phyloP scores from a whole-genome alignment of 2,888 invertebrate species.

The Pachymerium ferrugineum region DNA sequence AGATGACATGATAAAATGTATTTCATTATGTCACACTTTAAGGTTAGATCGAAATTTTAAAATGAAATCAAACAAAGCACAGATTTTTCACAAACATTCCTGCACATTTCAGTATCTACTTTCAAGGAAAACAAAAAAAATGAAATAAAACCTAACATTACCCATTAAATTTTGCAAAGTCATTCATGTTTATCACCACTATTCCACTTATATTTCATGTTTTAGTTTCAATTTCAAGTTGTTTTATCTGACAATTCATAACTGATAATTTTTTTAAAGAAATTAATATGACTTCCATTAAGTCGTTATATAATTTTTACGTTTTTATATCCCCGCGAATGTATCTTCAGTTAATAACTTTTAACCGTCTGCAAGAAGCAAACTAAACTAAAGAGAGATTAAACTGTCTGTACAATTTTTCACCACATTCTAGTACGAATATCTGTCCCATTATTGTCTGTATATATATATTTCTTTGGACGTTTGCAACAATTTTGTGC shows the following conservation, averaged over 20 bases:
- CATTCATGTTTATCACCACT: not conserved
- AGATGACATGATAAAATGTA: not conserved
- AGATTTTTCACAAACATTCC: no score
- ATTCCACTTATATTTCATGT: not conserved
- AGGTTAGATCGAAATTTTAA: not conserved
- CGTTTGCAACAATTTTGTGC: not conserved
- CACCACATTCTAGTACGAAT: no score
- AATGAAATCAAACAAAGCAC: not conserved
- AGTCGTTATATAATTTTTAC: no score
- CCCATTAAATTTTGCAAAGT: not conserved
- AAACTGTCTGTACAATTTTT: not conserved
- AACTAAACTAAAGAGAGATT: no score
- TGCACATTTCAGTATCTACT: not conserved
- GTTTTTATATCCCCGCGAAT: no score
- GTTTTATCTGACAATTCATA: no score
- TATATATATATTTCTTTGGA: not conserved
- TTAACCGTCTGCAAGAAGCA: no score
- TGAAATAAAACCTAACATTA: not conserved
- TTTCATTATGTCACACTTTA: not conserved
- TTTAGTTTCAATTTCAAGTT: not conserved
- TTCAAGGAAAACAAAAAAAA: not conserved
- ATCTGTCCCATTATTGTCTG: no score
- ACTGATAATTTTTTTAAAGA: not conserved
- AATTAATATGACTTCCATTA: not conserved
- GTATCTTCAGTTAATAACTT: no score